These are phyloP conservation scores for Eupristina koningsbergeri DNA, from an alignment of 1,140 invertebrate species.

Conservation along the genomic window DNA sequence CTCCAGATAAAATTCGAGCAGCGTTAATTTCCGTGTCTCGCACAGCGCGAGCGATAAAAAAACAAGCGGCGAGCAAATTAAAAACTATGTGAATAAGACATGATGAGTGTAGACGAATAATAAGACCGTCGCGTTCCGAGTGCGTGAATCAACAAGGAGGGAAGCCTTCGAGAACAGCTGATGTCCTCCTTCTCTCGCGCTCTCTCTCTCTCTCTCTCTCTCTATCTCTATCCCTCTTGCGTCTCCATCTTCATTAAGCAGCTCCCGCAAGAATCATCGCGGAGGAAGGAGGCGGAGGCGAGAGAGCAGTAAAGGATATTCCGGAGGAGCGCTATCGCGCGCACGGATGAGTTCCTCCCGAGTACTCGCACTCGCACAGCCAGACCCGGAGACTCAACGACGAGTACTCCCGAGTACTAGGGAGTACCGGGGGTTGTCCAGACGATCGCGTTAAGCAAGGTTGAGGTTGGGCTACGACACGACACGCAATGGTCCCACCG, in stretches of 20 bases:
- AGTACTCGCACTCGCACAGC: not conserved
- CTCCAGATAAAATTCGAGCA: not conserved
- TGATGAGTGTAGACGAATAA: not conserved
- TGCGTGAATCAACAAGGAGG: not conserved
- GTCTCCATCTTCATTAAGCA: too few species aligned
- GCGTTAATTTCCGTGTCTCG: not conserved
- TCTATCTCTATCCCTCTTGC: too few species aligned
- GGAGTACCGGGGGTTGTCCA: too few species aligned
- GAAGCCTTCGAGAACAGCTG: too few species aligned
- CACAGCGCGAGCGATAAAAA: not conserved
- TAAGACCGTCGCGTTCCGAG: not conserved
- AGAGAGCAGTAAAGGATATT: not conserved
- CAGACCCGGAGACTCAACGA: too few species aligned
- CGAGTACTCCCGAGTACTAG: too few species aligned
- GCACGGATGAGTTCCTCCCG: constrained; percentile 2
- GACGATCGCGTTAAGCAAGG: constrained; percentile 48
- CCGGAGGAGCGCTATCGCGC: not conserved
- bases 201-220: too few species aligned
- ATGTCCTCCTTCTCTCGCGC: not conserved
- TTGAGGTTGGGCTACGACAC: constrained; percentile 51
- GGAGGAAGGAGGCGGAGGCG: not conserved
- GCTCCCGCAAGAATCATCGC: not conserved
- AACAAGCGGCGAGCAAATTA: not conserved
- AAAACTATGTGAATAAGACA: not conserved
- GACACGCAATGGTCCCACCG: constrained; percentile 47